Base-by-base conservation (phyloP, 2,113 vertebrate genomes). In the Corythornis madagascariensis region DNA sequence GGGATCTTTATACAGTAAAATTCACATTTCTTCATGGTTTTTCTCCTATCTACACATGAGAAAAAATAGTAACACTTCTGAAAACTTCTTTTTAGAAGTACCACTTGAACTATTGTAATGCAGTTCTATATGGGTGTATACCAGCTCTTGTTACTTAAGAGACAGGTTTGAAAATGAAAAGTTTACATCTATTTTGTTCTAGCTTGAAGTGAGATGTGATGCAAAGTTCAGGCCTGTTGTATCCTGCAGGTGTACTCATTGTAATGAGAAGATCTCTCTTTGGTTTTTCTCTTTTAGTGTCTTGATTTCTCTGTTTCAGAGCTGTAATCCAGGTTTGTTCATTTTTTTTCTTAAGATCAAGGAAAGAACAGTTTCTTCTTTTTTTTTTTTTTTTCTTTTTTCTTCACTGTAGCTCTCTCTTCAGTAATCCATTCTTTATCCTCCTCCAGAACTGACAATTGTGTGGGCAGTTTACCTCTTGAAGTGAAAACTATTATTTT, bases 401-500 rank as follows among this genome's bases (percentile, higher is more conserved):
- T 85, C 55, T 7, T 40, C 15, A n/a, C 9, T 86, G 48, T 64
- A 82, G 81, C 48, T 52, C 15, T 13, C 50, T 78, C 50, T 84
- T 90, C 35, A 84, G 48, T 86, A 72, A 73, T 85, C n/a, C 8
- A 17, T 83, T 95, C 52, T 86, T 88, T 47, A 25, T 82, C 45
- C 86, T 86, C 88, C 21, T 81, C 35, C 42, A 82, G 45, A 87
- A 38, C 83, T 94, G 89, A 90, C 78, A 93, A 74, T 82, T 86
- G 59, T 82, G 86, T 93, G 77, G 90, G 93, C 60, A 79, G 78
- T 92, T 95, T 87, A 96, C 93, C 82, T 95, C 91, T 91, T 66
- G 78, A 89, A 91, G 91, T 95, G 82, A 63, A 55, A 79, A 92
- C 85, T 94, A 87, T 92, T 95, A 91, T 91, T 95, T 96, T 92